phyloP scores from a whole-genome alignment of 2,888 invertebrate genomes.

The Pseudococcus viburni region DNA sequence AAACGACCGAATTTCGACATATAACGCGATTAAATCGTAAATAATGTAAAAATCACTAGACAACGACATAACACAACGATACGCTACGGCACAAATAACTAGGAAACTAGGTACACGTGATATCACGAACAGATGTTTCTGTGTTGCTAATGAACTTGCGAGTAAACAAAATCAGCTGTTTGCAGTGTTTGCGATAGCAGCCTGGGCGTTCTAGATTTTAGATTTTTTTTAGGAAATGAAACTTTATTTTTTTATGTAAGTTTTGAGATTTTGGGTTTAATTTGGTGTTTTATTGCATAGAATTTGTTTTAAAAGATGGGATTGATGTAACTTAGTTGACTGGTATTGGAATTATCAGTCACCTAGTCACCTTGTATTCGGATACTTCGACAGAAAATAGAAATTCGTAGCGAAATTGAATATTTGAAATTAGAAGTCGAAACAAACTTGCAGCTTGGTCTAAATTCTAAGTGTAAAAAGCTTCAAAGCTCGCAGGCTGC shows the following conservation, averaged over 20 bases:
- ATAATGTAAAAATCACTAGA: conserved; percentile 19
- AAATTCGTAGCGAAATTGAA: too few species aligned
- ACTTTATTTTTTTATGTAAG: too few species aligned
- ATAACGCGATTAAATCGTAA: conserved; percentile 12
- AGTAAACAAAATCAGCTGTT: conserved; percentile 56
- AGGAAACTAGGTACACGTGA: conserved; percentile 34
- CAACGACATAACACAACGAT: conserved; percentile 18
- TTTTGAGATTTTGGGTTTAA: neutral
- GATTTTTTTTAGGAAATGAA: neutral
- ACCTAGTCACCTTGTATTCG: too few species aligned
- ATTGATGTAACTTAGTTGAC: too few species aligned
- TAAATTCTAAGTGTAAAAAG: too few species aligned
- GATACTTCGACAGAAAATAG: too few species aligned
- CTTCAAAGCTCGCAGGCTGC: too few species aligned
- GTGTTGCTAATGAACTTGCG: conserved; percentile 51
- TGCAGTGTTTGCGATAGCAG: neutral
- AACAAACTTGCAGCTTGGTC: too few species aligned
- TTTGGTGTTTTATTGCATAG: too few species aligned
- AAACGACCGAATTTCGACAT: neutral
- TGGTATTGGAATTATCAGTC: too few species aligned
- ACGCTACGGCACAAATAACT: conserved; percentile 23
- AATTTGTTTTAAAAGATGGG: too few species aligned
- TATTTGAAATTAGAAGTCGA: too few species aligned
- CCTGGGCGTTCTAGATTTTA: neutral
- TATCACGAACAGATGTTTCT: conserved; percentile 49